Percentiles rank a stretch among this genome's conserved stretches.
Evolutionary conservation across 2,113 vertebrate genomes (phyloP).

Genomic region (Psilopsiagon aurifrons): DNA sequence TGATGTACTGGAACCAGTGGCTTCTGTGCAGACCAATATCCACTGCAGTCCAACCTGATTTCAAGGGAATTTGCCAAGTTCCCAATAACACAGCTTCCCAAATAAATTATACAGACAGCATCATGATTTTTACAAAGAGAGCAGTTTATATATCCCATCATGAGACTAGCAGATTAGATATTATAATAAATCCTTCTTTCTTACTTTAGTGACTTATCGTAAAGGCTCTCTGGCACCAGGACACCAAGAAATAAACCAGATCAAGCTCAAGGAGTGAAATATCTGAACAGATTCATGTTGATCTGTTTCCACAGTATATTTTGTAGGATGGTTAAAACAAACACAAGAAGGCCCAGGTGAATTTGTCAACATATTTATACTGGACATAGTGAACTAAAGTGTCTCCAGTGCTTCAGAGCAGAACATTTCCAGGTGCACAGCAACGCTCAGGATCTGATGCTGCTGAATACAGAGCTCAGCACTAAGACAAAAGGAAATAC

Average conservation of each 20-base stretch:
- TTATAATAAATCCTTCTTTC: neutral
- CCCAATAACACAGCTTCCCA: neutral
- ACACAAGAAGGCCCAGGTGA: neutral
- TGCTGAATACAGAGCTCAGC: neutral
- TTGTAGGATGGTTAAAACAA: neutral
- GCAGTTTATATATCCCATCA: neutral
- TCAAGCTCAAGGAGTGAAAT: neutral
- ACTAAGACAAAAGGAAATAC: conserved; percentile 3
- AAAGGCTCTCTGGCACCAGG: neutral
- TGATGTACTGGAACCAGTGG: neutral
- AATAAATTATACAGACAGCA: neutral
- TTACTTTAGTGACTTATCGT: neutral
- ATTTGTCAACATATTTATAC: neutral
- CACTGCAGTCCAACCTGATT: neutral
- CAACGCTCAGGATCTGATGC: neutral
- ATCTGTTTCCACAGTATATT: neutral
- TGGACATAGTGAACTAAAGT: neutral
- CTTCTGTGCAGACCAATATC: neutral
- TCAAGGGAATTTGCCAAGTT: neutral
- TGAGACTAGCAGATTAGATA: neutral
- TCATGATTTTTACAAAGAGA: neutral
- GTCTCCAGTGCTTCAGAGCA: neutral
- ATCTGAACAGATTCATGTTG: neutral
- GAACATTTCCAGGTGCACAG: neutral
- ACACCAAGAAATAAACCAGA: neutral